Evolutionary conservation across 2,113 vertebrate species (phyloP).

Genomic region (Sebastes fasciatus): DNA sequence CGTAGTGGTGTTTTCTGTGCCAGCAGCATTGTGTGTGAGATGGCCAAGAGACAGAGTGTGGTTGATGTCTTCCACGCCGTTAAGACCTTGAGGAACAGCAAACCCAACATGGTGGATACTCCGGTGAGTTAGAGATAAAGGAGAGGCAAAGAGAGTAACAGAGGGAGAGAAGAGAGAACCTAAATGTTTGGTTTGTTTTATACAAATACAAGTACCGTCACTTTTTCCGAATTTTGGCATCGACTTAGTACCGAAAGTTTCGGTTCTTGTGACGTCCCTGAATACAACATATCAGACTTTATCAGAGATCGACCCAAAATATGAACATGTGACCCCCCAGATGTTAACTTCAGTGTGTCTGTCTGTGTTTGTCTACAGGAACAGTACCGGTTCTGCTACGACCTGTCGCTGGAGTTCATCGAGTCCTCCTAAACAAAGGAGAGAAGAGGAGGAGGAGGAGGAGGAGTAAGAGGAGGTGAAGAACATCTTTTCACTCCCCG

Average conservation of each 20-base stretch:
- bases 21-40: conserved; percentile 97
- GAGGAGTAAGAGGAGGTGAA: conserved; percentile 11
- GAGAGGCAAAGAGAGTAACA: not conserved
- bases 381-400: conserved; percentile 99
- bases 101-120: conserved; percentile 99
- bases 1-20: conserved; percentile 97
- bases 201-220: no score
- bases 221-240: no score
- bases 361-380: conserved; percentile 84
- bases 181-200: not conserved
- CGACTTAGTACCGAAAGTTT: no score
- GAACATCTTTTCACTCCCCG: conserved; percentile 51
- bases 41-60: conserved; percentile 98
- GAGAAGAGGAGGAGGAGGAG: conserved; percentile 41
- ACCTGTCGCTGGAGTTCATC: conserved; percentile 95
- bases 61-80: conserved; percentile 98
- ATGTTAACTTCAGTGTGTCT: not conserved
- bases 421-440: conserved; percentile 89
- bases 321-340: not conserved
- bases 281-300: not conserved
- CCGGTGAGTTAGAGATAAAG: conserved; percentile 85
- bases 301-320: not conserved
- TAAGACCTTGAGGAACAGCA: conserved; percentile 97
- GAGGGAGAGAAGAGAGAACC: not conserved
- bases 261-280: no score